A percentile compares a stretch with the other conserved stretches of the same genome.
Conservation (phyloP, 2,888 invertebrate genomes). For the Cepaea hortensis region DNA sequence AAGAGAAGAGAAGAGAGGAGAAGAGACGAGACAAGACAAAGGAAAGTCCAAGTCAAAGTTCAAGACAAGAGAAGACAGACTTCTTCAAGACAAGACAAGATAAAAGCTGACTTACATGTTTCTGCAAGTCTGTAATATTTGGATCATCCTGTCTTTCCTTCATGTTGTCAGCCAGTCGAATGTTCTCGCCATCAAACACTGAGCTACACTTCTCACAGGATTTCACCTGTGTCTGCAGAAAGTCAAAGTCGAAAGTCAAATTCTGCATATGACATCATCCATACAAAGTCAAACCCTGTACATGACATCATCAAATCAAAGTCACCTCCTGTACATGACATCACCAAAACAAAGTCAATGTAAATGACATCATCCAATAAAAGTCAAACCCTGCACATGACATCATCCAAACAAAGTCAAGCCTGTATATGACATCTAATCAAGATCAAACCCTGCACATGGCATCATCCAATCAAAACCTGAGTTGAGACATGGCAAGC, state of each 20-base stretch:
- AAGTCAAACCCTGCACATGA: no score
- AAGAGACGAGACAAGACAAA: not conserved
- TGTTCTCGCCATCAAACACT: slow-evolving; percentile 44
- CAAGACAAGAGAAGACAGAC: not conserved
- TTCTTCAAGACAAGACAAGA: not conserved
- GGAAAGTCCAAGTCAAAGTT: not conserved
- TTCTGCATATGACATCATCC: not conserved
- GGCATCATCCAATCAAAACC: no score
- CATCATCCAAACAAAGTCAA: no score
- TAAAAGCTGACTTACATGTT: slow-evolving; percentile 25
- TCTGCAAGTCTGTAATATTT: slow-evolving; percentile 45
- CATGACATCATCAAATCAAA: no score
- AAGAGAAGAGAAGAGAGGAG: not conserved
- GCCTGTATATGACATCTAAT: no score
- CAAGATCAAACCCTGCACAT: no score
- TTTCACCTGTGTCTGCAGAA: slow-evolving; percentile 35
- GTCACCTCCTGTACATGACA: no score
- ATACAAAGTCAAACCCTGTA: not conserved
- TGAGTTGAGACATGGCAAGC: no score
- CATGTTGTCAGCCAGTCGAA: slow-evolving; percentile 12
- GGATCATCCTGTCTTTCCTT: slow-evolving; percentile 45
- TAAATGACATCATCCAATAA: not conserved
- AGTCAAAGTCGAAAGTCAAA: not conserved
- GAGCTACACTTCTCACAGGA: slow-evolving; percentile 42
- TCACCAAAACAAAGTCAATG: no score